A percentile compares a stretch with the other conserved stretches of the same genome.
These are phyloP conservation scores for Tenthredo scrophulariae DNA, from an alignment of 2,888 invertebrate genomes.

Conservation along the genomic window DNA sequence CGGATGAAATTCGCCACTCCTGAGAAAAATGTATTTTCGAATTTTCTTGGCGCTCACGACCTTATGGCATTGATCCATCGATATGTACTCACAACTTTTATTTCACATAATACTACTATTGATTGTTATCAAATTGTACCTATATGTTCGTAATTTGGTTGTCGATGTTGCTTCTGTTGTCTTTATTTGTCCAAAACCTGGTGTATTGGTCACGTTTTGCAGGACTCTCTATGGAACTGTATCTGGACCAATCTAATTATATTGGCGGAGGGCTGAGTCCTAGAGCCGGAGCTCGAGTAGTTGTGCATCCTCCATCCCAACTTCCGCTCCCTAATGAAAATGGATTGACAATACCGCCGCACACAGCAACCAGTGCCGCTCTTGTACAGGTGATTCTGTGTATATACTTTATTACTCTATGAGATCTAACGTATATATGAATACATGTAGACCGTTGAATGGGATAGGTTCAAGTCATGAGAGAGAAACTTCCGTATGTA, in stretches of 20 bases:
- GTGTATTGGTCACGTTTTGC: background rate
- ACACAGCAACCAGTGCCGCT: conserved; percentile 57
- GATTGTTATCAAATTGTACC: background rate
- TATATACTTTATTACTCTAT: background rate
- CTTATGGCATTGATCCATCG: no score
- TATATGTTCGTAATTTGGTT: background rate
- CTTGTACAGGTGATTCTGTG: conserved; percentile 56
- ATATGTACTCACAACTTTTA: background rate
- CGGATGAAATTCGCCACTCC: no score
- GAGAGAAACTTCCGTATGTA: conserved; percentile 56
- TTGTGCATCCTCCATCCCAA: conserved; percentile 56
- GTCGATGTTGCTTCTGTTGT: background rate
- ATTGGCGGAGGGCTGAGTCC: conserved; percentile 59
- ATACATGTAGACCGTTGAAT: background rate
- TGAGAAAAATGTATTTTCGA: no score
- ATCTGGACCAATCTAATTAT: conserved; percentile 57
- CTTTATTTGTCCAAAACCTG: background rate
- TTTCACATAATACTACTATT: background rate
- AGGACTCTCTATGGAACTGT: conserved; percentile 61
- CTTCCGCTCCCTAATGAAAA: conserved; percentile 58
- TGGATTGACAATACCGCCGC: conserved; percentile 58
- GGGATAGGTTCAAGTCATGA: conserved; percentile 56
- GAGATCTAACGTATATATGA: background rate
- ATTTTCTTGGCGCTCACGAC: no score
- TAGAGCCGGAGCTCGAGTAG: conserved; percentile 58